Percentiles rank a stretch among this genome's conserved stretches.
Evolutionary conservation across 1,140 invertebrate species (phyloP).

Genomic region (Orchesella cincta): DNA sequence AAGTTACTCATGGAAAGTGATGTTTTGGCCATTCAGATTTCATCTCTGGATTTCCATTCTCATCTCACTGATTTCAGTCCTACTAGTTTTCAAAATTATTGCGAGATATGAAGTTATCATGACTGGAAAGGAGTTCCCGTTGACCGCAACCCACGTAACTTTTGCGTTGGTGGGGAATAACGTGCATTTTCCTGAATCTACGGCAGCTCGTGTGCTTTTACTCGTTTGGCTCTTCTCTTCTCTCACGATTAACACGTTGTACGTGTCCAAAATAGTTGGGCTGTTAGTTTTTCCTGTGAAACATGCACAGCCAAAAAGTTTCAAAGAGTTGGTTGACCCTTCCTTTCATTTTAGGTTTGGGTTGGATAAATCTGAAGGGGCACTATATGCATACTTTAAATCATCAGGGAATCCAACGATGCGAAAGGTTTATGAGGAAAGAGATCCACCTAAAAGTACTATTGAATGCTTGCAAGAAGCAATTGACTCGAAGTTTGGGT

Average conservation of each 20-base stretch:
- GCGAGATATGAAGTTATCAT: not conserved
- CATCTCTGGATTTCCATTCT: not conserved
- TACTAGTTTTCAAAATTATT: not conserved
- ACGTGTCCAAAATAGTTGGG: constrained; percentile 3
- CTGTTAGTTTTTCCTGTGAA: not conserved
- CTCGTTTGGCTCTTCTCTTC: not conserved
- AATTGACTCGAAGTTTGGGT: not conserved
- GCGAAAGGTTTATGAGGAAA: not conserved
- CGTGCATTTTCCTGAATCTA: not conserved
- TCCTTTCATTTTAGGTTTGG: not conserved
- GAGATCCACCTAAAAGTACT: not conserved
- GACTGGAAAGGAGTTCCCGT: not conserved
- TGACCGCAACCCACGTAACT: not conserved
- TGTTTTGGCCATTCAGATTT: not conserved
- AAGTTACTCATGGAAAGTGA: constrained; percentile 6
- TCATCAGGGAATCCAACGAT: not conserved
- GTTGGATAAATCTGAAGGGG: not conserved
- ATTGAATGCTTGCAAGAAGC: constrained; percentile 12
- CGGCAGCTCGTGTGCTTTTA: not conserved
- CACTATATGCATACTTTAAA: not conserved
- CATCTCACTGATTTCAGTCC: not conserved
- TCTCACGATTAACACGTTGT: not conserved
- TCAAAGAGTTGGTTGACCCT: not conserved
- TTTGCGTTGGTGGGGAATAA: not conserved
- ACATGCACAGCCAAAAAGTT: not conserved